Conservation (phyloP, 2,888 invertebrate genomes). For the Hirudinaria manillensis region DNA sequence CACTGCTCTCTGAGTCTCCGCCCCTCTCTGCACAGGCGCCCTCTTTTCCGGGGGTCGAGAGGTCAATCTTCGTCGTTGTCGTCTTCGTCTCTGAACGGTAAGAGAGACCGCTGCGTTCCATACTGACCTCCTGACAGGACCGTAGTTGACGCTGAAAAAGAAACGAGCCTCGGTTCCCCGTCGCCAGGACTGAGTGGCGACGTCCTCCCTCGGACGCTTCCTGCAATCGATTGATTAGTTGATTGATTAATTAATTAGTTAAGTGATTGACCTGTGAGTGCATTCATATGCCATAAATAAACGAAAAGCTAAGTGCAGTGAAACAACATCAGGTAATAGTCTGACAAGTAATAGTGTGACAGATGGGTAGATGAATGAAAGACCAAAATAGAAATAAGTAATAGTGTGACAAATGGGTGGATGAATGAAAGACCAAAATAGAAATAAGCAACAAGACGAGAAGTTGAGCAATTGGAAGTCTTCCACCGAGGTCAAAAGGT, state of each 20-base stretch:
- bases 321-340: too few species aligned
- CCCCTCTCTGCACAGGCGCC: neutral
- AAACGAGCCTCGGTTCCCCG: conserved; percentile 4
- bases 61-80: conserved; percentile 10
- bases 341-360: neutral
- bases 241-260: neutral
- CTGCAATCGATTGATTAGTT: neutral
- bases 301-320: too few species aligned
- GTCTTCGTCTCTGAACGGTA: neutral
- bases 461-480: too few species aligned
- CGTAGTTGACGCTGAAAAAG: conserved; percentile 14
- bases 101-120: neutral
- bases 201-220: conserved; percentile 2
- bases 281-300: too few species aligned
- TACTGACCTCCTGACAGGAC: neutral
- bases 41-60: neutral
- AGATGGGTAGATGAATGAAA: neutral
- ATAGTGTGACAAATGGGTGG: neutral
- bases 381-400: neutral
- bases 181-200: conserved; percentile 19
- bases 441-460: too few species aligned
- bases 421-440: neutral
- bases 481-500: too few species aligned
- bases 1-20: neutral
- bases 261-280: too few species aligned